Percentiles rank a stretch among this genome's conserved stretches.
Conservation (phyloP, 2,797 vertebrate genomes). For the Peromyscus nudipes region DNA sequence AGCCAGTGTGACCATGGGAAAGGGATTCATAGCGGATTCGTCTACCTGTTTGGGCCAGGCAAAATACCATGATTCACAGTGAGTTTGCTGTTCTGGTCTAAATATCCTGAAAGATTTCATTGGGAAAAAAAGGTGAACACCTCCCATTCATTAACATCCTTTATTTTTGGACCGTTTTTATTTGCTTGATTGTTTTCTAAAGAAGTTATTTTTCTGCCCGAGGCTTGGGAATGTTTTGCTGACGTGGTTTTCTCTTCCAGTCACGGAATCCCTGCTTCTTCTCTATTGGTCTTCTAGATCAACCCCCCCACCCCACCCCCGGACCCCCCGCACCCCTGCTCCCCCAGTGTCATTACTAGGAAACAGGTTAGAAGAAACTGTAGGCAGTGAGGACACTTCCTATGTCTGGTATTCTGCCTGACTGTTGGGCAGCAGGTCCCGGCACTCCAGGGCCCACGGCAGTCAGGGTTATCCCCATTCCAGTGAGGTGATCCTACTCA, state of each 20-base stretch:
- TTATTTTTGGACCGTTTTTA: slow-evolving; percentile 1
- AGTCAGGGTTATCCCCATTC: slow-evolving; percentile 53
- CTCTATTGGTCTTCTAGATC: background rate
- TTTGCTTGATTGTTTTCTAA: slow-evolving; percentile 23
- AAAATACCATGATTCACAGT: slow-evolving; percentile 59
- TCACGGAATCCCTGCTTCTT: background rate
- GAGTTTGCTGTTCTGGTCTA: slow-evolving; percentile 13
- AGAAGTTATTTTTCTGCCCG: background rate
- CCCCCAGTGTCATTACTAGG: background rate
- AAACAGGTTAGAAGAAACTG: background rate
- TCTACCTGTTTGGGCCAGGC: slow-evolving; percentile 57
- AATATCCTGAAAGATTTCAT: slow-evolving; percentile 48
- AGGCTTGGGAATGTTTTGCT: background rate
- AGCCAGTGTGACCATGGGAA: slow-evolving; percentile 65
- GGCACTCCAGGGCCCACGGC: background rate
- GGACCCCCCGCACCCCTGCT: fast-evolving
- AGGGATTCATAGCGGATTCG: slow-evolving; percentile 71
- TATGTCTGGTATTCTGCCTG: background rate
- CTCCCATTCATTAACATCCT: background rate
- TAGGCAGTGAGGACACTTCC: background rate
- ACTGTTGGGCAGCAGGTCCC: background rate
- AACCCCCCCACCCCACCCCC: background rate
- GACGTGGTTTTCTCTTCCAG: background rate
- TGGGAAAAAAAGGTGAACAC: slow-evolving; percentile 4
- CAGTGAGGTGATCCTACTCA: background rate